These are phyloP conservation scores for Poecilia picta DNA, from an alignment of 2,797 vertebrate species.

Conservation along the genomic window DNA sequence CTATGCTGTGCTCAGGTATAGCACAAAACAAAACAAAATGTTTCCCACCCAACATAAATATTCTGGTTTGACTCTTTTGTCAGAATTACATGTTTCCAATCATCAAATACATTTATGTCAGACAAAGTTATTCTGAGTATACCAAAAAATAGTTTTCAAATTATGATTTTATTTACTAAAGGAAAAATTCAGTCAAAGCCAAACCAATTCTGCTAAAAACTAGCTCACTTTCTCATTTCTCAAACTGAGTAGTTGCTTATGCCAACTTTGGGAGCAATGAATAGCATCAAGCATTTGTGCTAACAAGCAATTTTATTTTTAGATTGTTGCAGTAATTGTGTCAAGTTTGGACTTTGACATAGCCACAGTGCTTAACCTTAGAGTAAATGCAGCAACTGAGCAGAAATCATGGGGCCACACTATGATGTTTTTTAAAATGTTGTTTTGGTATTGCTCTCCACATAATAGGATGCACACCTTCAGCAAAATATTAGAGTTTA, in stretches of 20 bases:
- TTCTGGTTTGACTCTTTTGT: not conserved
- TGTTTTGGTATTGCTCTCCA: not conserved
- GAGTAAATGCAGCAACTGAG: not conserved
- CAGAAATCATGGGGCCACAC: not conserved
- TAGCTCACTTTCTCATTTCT: not conserved
- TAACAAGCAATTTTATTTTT: not conserved
- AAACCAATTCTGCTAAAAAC: not conserved
- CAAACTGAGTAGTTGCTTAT: not conserved
- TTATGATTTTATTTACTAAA: too few relatives aligned
- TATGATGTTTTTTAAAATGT: not conserved
- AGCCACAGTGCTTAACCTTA: not conserved
- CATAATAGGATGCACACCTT: not conserved
- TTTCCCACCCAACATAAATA: not conserved
- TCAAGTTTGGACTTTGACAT: not conserved
- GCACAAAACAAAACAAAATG: not conserved
- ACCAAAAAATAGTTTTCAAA: too few relatives aligned
- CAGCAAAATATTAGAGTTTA: not conserved
- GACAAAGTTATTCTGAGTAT: not conserved
- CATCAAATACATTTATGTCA: not conserved
- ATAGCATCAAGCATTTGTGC: not conserved
- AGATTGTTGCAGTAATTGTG: not conserved
- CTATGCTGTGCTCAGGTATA: not conserved
- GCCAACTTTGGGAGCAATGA: not conserved
- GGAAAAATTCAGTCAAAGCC: not conserved
- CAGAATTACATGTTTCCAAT: not conserved